Percentiles rank a stretch among this genome's conserved stretches.
phyloP scores from a whole-genome alignment of 1,140 invertebrate species.

The Hylyphantes graminicola region DNA sequence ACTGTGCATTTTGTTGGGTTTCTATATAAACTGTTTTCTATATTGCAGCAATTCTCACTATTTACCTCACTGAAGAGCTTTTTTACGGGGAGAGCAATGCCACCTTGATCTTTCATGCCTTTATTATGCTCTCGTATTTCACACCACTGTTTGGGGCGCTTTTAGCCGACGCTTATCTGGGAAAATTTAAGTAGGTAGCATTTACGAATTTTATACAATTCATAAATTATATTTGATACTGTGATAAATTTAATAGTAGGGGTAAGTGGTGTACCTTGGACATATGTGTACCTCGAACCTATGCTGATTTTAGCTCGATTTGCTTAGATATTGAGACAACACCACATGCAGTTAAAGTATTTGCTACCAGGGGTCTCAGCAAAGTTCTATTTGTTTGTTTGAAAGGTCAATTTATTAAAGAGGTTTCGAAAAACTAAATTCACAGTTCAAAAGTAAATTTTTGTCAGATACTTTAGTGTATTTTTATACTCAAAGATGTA shows the following conservation, averaged over 20 bases:
- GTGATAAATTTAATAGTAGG: not conserved
- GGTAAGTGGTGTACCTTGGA: too few relatives aligned
- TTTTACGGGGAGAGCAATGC: conserved; percentile 75
- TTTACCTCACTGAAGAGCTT: conserved; percentile 81
- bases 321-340: too few relatives aligned
- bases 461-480: too few relatives aligned
- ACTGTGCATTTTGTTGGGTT: not conserved
- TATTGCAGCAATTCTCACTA: conserved; percentile 79
- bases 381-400: too few relatives aligned
- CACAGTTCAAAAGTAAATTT: too few relatives aligned
- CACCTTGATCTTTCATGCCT: conserved; percentile 85
- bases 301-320: too few relatives aligned
- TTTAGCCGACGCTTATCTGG: conserved; percentile 86
- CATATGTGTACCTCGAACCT: too few relatives aligned
- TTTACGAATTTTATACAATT: not conserved
- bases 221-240: not conserved
- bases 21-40: not conserved
- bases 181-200: conserved; percentile 79
- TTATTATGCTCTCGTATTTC: conserved; percentile 86
- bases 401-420: too few relatives aligned
- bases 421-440: too few relatives aligned
- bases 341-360: too few relatives aligned
- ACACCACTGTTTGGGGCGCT: conserved; percentile 88
- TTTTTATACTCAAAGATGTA: too few relatives aligned
- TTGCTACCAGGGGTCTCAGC: too few relatives aligned